Conservation (phyloP, 2,888 invertebrate genomes). For the Halictus ligatus region DNA sequence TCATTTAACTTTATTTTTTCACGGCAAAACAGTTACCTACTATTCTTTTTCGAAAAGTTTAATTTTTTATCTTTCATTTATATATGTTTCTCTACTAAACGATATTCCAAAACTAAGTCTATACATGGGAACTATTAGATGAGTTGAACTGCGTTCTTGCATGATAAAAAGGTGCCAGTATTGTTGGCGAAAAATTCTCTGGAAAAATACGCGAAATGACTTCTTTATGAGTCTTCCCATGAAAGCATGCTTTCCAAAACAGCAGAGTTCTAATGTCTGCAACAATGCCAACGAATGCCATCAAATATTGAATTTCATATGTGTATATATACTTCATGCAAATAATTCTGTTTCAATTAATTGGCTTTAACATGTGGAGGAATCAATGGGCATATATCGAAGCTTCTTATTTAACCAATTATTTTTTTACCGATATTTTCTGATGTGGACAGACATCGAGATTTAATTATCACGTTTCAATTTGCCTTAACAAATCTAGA, state of each 20-base stretch:
- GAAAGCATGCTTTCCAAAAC: constrained; percentile 69
- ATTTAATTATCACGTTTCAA: constrained; percentile 13
- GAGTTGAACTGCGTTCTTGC: constrained; percentile 58
- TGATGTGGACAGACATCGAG: not conserved
- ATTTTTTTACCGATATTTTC: constrained; percentile 1
- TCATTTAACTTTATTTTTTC: constrained; percentile 46
- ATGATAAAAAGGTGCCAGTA: constrained; percentile 52
- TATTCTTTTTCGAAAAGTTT: constrained; percentile 47
- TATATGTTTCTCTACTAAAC: constrained; percentile 46
- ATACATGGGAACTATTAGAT: constrained; percentile 44
- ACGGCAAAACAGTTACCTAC: constrained; percentile 39
- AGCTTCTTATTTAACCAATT: constrained; percentile 26
- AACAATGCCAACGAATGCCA: constrained; percentile 62
- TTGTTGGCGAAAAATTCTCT: constrained; percentile 31
- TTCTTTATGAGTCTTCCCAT: constrained; percentile 50
- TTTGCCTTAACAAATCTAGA: constrained; percentile 12
- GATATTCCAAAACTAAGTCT: constrained; percentile 27
- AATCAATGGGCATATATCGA: constrained; percentile 72
- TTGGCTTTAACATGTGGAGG: constrained; percentile 78
- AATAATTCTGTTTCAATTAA: constrained; percentile 26
- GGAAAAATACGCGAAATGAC: constrained; percentile 21
- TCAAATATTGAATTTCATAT: not conserved
- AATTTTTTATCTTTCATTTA: constrained; percentile 50
- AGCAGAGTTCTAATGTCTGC: constrained; percentile 81
- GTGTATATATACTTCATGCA: not conserved